Evolutionary conservation across 2,797 vertebrate genomes (phyloP), one percentile per base, ranked within the genome.

Genomic region (Mormyrus proboscirostris): DNA sequence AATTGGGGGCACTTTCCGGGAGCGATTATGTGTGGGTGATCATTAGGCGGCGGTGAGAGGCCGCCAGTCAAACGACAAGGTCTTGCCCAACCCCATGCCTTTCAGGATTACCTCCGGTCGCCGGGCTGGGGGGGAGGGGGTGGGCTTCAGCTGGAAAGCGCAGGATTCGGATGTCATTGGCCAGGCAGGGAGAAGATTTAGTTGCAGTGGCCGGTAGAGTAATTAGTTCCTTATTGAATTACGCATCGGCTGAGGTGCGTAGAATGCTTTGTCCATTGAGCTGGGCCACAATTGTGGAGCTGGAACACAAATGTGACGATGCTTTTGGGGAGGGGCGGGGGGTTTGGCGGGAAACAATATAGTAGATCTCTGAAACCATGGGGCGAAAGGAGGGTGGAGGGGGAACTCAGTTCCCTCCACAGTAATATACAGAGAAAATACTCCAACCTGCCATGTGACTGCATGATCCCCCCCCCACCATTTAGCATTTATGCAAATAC

Each of bases 211-310:
- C 94, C 94, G 93, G 93, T 93, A 93, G 92, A 92, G 92, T 95
- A 95, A 95, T 95, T 95, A 95, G 94, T 94, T 93, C 91, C 92
- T 95, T 89, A 44, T 91, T 95, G 94, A 95, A 95, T 95, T 95
- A 95, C 95, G 94, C 94, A 95, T 94, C 93, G 93, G 94, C 91
- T 92, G 91, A 94, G 93, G 94, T 94, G 94, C 93, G 93, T 91
- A 91, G 90, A 90, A 92, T 86, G 92, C 95, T 95, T 94, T 91
- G 93, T 92, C 87, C 55, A 83, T 33, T 22, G 49, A 33, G 76
- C 62, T 79, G 44, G 14, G 57, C 14, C 82, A 87, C 44, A 83
- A 49, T 92, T 91, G 73, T 88, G 89, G 65, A 89, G 29, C 33
- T 5, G 22, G 25, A 47, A 50, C n/a, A 8, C n/a, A 69, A 33